Evolutionary conservation across 1,140 invertebrate genomes (phyloP).

Genomic region (Latrodectus geometricus): DNA sequence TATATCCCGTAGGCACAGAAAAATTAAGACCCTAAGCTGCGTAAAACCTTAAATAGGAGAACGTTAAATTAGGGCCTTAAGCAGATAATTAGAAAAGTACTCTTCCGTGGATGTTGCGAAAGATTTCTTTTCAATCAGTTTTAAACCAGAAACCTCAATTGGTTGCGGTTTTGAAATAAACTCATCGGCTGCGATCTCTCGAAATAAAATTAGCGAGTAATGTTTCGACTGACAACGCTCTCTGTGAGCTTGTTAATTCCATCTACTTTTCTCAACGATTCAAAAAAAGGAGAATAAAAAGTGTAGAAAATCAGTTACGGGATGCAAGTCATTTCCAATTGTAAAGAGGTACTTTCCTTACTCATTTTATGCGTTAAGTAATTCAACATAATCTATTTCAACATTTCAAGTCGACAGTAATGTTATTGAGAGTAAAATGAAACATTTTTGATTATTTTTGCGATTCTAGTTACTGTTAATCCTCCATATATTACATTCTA

Average conservation of each 20-base stretch:
- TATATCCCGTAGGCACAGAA: constrained; percentile 54
- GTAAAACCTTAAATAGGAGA: constrained; percentile 60
- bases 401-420: too few species aligned
- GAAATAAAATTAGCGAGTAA: constrained; percentile 28
- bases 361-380: too few species aligned
- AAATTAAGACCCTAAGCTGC: constrained; percentile 54
- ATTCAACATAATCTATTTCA: too few species aligned
- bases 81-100: constrained; percentile 61
- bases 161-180: constrained; percentile 20
- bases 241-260: constrained; percentile 11
- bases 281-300: not conserved
- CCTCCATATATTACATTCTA: too few species aligned
- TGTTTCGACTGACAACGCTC: constrained; percentile 5
- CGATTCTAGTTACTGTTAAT: too few species aligned
- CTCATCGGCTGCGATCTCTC: not conserved
- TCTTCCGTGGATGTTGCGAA: constrained; percentile 1
- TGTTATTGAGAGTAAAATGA: too few species aligned
- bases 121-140: constrained; percentile 54
- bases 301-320: not conserved
- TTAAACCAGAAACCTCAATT: constrained; percentile 51
- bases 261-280: constrained; percentile 5
- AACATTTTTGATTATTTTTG: too few species aligned
- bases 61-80: constrained; percentile 58
- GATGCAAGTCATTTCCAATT: not conserved
- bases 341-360: not conserved